Evolutionary conservation across 2,797 vertebrate species (phyloP).

Genomic region (Girardinus metallicus): DNA sequence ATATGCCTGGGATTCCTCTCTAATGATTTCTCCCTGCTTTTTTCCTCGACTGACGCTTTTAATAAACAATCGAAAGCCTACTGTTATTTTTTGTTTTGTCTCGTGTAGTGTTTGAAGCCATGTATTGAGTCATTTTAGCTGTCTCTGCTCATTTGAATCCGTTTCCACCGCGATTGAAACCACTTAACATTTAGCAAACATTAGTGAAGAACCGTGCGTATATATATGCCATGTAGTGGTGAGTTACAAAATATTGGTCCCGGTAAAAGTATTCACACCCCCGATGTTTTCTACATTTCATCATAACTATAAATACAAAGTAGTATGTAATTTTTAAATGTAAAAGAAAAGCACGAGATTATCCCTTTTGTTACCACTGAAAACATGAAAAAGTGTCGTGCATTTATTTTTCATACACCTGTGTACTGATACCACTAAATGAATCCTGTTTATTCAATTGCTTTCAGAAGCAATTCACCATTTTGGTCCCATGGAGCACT

Average conservation of each 20-base stretch:
- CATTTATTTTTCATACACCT: background rate
- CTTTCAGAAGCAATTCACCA: background rate
- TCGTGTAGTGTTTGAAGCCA: background rate
- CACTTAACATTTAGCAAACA: background rate
- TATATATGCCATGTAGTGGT: background rate
- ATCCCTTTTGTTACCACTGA: background rate
- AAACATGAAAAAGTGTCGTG: background rate
- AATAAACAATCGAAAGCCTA: slow-evolving; percentile 22
- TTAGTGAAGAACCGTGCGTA: background rate
- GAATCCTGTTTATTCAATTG: background rate
- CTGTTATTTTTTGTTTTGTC: background rate
- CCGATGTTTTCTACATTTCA: background rate
- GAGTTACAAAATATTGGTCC: background rate
- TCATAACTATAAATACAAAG: background rate
- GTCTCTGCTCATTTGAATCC: background rate
- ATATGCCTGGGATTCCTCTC: slow-evolving; percentile 68
- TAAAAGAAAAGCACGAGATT: background rate
- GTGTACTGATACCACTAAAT: background rate
- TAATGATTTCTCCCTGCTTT: slow-evolving; percentile 44
- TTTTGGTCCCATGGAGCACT: background rate
- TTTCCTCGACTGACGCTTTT: slow-evolving; percentile 10
- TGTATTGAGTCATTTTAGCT: background rate
- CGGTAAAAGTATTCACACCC: background rate
- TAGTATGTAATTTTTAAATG: background rate
- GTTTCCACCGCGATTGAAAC: background rate